Evolutionary conservation across 2,113 vertebrate genomes (phyloP), one percentile per base, ranked within the genome.

Genomic region (Salvator merianae): DNA sequence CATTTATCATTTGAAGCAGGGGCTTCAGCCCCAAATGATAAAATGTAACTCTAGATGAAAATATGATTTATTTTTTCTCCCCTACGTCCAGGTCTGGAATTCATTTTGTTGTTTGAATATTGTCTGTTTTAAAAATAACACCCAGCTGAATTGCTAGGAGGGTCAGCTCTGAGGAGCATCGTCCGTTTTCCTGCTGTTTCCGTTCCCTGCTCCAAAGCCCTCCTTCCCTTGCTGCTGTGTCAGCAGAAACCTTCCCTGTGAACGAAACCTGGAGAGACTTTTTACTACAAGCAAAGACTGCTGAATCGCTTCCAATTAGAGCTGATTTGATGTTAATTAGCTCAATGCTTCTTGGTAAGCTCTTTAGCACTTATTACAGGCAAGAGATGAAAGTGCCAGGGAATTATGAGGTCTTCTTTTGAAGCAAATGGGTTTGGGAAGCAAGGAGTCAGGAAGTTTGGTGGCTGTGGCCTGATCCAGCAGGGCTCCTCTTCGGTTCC

Each of bases 311-410:
- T 91, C 91, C 92, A 91, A 22, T 94, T 93, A 95, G 72, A 85
- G 83, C 89, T 84, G 88, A 80, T 94, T 83, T 85, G 90, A 94
- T 93, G 92, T 86, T 93, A 92, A 95, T 94, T 94, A 92, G 74
- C 83, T 77, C 38, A 73, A 85, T 90, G 91, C 83, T 94, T 89
- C 93, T 91, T 89, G 70, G 83, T 93, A 93, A 94, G 91, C 77
- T 87, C 82, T 91, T 95, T 91, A 91, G 85, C 91, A 88, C 84
- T 89, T 87, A 26, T 78, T 81, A 36, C 79, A 88, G 72, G 88
- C 55, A 79, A 78, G 62, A 87, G 74, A 32, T 50, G 87, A 79
- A 63, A 83, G 72, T 47, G 18, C 74, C n/a, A 34, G 85, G 79
- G 79, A 71, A 2, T 18, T 59, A 76, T 43, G 59, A 63, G 53